phyloP scores from a whole-genome alignment of 2,113 vertebrate genomes.

The Donacobius atricapilla region DNA sequence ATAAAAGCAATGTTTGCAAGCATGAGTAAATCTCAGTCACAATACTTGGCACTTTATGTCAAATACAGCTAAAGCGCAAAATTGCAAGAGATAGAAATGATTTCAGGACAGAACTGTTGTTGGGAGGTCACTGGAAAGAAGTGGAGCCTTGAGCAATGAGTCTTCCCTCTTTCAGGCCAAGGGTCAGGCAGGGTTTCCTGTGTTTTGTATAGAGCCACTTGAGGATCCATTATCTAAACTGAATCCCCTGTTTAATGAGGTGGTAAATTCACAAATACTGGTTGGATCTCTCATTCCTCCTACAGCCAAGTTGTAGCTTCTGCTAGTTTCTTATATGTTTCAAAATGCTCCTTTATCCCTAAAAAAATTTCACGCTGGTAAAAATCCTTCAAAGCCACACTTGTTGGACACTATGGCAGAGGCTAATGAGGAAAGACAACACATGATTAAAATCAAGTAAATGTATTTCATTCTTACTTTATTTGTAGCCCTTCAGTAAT shows the following conservation, averaged over 20 bases:
- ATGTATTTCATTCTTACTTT: not conserved
- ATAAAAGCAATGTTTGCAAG: constrained; percentile 55
- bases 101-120: not conserved
- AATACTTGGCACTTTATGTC: constrained; percentile 37
- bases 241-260: not conserved
- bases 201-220: not conserved
- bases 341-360: not conserved
- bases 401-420: not conserved
- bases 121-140: constrained; percentile 24
- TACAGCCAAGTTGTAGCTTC: not conserved
- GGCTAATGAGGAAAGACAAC: not conserved
- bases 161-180: not conserved
- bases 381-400: not conserved
- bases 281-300: not conserved
- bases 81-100: constrained; percentile 4
- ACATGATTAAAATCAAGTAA: not conserved
- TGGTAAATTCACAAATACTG: not conserved
- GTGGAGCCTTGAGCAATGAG: not conserved
- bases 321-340: not conserved
- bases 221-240: not conserved
- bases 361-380: rapidly evolving
- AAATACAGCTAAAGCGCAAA: not conserved
- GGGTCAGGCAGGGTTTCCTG: not conserved
- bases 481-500: not conserved
- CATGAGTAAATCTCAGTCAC: constrained; percentile 18